Evolutionary conservation across 2,797 vertebrate species (phyloP), one percentile per base, ranked within the genome.

Genomic region (Pagetopsis macropterus): DNA sequence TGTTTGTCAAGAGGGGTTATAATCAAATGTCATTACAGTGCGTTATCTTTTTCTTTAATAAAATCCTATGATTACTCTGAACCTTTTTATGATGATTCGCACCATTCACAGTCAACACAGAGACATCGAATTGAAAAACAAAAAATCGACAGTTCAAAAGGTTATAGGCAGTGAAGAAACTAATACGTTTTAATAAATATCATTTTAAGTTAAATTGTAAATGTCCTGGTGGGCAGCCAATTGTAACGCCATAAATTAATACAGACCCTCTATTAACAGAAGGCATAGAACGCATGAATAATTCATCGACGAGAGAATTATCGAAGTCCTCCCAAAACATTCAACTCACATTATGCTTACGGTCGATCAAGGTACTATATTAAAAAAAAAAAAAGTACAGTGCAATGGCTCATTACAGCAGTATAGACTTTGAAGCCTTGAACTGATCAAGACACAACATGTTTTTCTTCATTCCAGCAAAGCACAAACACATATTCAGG

Each of bases 241-340:
- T 75, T 83, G 63, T 57, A 79, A 78, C 52, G 69, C 46, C 69
- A 86, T 74, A 78, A 82, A 81, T 86, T 61, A 83, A 86, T 55
- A 71, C 58, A 86, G 59, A 60, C 49, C 43, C 41, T 72, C 58
- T 65, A 60, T 76, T 81, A 84, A 75, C n/a, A 73, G 65, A 72
- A 79, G 65, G 59, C 72, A 68, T 48, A 31, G 56, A 66, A 73
- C 3, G 33, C 62, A 81, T 83, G 56, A 81, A 89, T 86, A 78
- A 85, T 84, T 81, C 37, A 86, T 76, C 27, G 37, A 2, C 3
- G 63, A 33, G 66, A 76, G 55, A 79, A 79, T 70, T 67, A 81
- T 50, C 56, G 60, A 67, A 64, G 27, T 50, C 40, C 33, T 49
- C 43, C 56, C 14, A 83, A 82, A 84, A 75, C 73, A 77, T 63